Base-by-base conservation (phyloP, 2,888 invertebrate genomes). In the Mesopsocus fuscifrons region DNA sequence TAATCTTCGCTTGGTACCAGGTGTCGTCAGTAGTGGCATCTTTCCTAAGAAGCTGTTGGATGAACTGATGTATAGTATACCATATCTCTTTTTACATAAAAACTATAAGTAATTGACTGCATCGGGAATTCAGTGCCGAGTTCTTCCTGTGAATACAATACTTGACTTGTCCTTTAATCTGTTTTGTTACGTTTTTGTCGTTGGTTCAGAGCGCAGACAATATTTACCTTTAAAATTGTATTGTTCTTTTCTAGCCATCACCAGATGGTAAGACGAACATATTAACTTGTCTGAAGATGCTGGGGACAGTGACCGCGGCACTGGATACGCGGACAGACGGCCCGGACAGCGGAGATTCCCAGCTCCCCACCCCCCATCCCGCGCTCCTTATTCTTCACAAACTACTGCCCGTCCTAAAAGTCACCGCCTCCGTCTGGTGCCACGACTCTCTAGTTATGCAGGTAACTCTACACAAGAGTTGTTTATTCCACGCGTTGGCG, bases 241-340 rank as follows among this genome's bases (percentile, higher is more conserved):
- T n/a, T n/a, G n/a, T n/a, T n/a, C n/a, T 50, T 47, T 55, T 58
- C 33, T 52, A 72, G 69, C 64, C 64, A 48, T 61, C 62, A 30
- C 61, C 63, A 5, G 55, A 63, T 9, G 61, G 65, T 22, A 67
- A 66, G 49, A 59, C 66, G 18, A 65, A 67, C 9, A 61, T 79
- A 34, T 61, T 69, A 34, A 68, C 72, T 48, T 68, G 74, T 43
- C 59, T 82, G 34, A 76, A 74, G 54, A 74, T 82, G 69, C 62
- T 78, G 31, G 69, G 75, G 1, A 69, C 72, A 57, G 62, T 79
- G 50, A 69, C 77, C 59, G 63, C 69, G 44, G 68, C 74, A 42
- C 58, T 77, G 2, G 69, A 74, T 48, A 66, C 67, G 4, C 62
- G 62, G 46, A 55, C 31, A 42, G 51, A 41, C 34, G n/a, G n/a